Percentiles rank a stretch among this genome's conserved stretches.
These are phyloP conservation scores for Bombus breviceps DNA, from an alignment of 1,140 invertebrate species.

Conservation along the genomic window DNA sequence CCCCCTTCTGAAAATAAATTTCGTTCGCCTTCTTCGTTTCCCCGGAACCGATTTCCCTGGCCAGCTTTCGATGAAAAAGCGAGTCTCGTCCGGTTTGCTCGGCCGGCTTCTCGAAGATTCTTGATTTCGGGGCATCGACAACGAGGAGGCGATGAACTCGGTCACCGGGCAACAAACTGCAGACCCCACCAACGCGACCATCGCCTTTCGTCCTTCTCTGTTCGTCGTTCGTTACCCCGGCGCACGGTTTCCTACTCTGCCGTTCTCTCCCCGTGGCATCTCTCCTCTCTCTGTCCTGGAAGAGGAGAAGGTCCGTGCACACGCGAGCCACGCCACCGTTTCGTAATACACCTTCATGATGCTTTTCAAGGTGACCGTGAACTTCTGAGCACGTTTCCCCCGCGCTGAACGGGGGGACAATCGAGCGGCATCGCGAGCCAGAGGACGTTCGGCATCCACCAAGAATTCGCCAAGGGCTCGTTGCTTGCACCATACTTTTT, in stretches of 20 bases:
- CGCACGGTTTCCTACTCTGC: neutral
- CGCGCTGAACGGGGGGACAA: neutral
- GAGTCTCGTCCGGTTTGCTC: constrained; percentile 67
- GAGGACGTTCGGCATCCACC: constrained; percentile 1
- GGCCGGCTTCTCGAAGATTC: constrained; percentile 73
- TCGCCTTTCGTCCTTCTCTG: neutral
- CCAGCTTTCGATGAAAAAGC: constrained; percentile 76
- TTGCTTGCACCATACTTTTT: neutral
- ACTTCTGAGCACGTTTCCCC: constrained; percentile 57
- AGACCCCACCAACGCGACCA: constrained; percentile 68
- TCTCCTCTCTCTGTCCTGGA: neutral
- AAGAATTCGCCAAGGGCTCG: neutral
- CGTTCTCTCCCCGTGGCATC: constrained; percentile 6
- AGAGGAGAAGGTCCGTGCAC: constrained; percentile 14
- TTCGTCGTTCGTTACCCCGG: constrained; percentile 4
- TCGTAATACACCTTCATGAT: constrained; percentile 73
- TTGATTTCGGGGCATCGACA: constrained; percentile 78
- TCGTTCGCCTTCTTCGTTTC: neutral
- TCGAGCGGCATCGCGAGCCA: constrained; percentile 1
- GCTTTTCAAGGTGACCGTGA: constrained; percentile 78
- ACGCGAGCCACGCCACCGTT: constrained; percentile 62
- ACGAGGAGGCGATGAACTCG: constrained; percentile 80
- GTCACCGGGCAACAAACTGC: constrained; percentile 83
- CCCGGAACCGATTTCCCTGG: constrained; percentile 53
- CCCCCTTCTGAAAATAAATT: neutral